Percentiles rank a stretch among this genome's conserved stretches.
Conservation (phyloP, 2,113 vertebrate species). For the Gymnorhina tibicen region DNA sequence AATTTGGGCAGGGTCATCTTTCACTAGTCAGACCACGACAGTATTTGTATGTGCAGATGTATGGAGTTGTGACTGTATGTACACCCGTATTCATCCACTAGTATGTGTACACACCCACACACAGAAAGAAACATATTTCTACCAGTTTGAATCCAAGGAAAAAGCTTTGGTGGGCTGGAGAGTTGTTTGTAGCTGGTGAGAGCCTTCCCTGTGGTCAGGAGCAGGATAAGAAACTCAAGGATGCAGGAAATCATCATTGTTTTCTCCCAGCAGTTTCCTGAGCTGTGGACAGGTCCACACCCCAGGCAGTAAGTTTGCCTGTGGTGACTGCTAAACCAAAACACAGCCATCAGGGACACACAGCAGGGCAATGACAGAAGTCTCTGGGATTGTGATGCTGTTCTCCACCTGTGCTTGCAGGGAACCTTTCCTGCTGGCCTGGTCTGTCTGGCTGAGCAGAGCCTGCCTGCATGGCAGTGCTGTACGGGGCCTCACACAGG, state of each 20-base stretch:
- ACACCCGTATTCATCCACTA: background rate
- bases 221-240: background rate
- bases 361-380: background rate
- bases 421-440: background rate
- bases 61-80: background rate
- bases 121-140: background rate
- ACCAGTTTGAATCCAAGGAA: background rate
- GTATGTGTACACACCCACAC: background rate
- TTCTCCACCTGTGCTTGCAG: background rate
- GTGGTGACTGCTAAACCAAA: background rate
- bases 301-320: background rate
- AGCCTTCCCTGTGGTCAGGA: background rate
- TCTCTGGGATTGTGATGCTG: fast-evolving
- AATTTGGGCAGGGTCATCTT: background rate
- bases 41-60: background rate
- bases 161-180: background rate
- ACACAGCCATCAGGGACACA: background rate
- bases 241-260: background rate
- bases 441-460: background rate
- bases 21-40: background rate
- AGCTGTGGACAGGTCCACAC: background rate
- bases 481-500: fast-evolving
- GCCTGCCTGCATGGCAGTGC: background rate
- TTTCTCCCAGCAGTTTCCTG: background rate
- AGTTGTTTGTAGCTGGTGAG: background rate